These are phyloP conservation scores for Heliconius melpomene DNA, from an alignment of 1,140 invertebrate species.

Conservation along the genomic window DNA sequence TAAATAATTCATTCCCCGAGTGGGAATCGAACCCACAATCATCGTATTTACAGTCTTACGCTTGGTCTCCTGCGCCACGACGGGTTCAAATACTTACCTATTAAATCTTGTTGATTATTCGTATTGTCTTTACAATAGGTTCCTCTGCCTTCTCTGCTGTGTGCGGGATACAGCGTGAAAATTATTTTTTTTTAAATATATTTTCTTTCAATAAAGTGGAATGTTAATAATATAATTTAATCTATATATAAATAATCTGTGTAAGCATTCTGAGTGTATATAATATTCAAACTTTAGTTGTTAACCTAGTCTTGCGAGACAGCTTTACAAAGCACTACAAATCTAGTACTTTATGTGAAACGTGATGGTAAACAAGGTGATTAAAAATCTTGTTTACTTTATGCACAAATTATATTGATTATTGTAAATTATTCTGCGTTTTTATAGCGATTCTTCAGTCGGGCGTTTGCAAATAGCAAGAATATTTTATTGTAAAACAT, in stretches of 20 bases:
- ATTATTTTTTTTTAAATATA: too few species aligned
- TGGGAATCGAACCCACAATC: too few species aligned
- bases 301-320: constrained; percentile 2
- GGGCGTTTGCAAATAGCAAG: not conserved
- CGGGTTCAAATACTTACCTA: too few species aligned
- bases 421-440: constrained; percentile 31
- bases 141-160: too few species aligned
- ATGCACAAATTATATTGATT: constrained; percentile 34
- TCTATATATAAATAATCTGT: not conserved
- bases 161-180: too few species aligned
- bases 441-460: constrained; percentile 17
- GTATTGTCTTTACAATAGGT: too few species aligned
- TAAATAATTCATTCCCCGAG: too few species aligned
- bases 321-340: constrained; percentile 9
- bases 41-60: too few species aligned
- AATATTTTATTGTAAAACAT: constrained; percentile 7
- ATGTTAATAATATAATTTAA: too few species aligned
- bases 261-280: not conserved
- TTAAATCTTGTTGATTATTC: too few species aligned
- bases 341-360: constrained; percentile 8
- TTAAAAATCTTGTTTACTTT: constrained; percentile 37
- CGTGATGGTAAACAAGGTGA: constrained; percentile 9
- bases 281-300: not conserved
- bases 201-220: too few species aligned
- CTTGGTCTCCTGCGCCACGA: too few species aligned